Evolutionary conservation across 2,888 invertebrate species (phyloP).

Genomic region (Pomacea canaliculata): DNA sequence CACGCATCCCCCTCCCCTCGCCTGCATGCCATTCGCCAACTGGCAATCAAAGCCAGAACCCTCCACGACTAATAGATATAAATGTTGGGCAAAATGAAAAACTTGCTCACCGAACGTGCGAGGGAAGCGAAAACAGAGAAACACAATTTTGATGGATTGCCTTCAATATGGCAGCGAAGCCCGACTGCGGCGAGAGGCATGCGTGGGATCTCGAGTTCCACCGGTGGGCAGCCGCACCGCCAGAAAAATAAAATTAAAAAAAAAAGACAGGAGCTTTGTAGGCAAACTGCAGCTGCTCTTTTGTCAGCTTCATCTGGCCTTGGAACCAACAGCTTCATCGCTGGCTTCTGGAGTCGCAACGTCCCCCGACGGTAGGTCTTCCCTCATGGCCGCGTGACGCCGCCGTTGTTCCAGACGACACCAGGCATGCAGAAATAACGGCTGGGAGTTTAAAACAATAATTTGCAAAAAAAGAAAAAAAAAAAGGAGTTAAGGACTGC

Average conservation of each 20-base stretch:
- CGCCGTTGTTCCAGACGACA: no score
- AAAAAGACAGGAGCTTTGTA: neutral
- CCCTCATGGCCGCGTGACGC: no score
- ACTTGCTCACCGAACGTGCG: neutral
- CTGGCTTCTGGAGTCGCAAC: no score
- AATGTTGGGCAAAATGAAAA: slow-evolving; percentile 15
- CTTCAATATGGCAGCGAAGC: neutral
- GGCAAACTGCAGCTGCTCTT: neutral
- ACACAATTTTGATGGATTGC: slow-evolving; percentile 8
- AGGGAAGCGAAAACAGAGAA: slow-evolving; percentile 11
- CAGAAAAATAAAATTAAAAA: neutral
- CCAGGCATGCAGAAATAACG: no score
- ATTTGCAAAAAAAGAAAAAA: no score
- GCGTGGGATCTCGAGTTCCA: neutral
- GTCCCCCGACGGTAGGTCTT: no score
- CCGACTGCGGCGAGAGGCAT: neutral
- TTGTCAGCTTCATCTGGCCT: no score
- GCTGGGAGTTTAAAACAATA: no score
- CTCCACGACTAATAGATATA: slow-evolving; percentile 1
- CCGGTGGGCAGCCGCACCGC: neutral
- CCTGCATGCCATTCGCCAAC: neutral
- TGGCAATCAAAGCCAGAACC: neutral
- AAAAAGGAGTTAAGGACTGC: no score
- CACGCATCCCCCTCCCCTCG: neutral
- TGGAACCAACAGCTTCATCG: no score